A percentile compares a stretch with the other conserved stretches of the same genome.
phyloP scores from a whole-genome alignment of 2,113 vertebrate species.

The Mionectes macconnelli region DNA sequence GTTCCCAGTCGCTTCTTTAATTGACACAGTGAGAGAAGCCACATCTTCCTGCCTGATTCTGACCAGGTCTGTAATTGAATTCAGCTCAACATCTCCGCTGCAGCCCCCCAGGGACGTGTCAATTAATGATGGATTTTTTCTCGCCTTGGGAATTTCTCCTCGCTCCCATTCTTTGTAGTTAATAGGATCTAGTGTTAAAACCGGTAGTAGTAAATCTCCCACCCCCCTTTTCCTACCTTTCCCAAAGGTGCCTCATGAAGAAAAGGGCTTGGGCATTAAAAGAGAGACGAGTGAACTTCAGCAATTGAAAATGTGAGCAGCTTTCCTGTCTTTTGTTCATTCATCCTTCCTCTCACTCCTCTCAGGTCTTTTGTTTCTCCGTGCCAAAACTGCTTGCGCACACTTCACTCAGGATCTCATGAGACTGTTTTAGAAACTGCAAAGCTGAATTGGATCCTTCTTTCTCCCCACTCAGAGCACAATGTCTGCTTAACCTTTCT shows the following conservation, averaged over 20 bases:
- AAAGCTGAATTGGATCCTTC: constrained; percentile 26
- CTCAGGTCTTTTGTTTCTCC: constrained; percentile 11
- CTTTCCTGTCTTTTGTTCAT: not conserved
- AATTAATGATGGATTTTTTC: constrained; percentile 27
- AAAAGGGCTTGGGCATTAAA: not conserved
- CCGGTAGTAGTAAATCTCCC: not conserved
- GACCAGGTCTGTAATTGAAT: constrained; percentile 54
- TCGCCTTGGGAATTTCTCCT: constrained; percentile 17
- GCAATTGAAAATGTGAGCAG: not conserved
- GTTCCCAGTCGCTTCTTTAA: constrained; percentile 27
- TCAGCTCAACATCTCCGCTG: not conserved
- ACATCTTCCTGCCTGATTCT: constrained; percentile 48
- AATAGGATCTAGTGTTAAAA: not conserved
- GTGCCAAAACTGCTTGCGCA: not conserved
- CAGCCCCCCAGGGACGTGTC: not conserved
- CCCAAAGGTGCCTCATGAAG: not conserved
- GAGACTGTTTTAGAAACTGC: constrained; percentile 30
- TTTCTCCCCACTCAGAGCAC: not conserved
- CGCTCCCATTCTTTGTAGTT: constrained; percentile 43
- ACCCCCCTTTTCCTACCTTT: not conserved
- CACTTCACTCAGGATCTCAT: not conserved
- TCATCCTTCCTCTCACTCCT: not conserved
- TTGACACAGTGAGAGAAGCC: constrained; percentile 48
- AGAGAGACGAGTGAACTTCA: not conserved
- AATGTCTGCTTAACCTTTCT: constrained; percentile 40